Base-by-base conservation (phyloP, 1,140 invertebrate genomes). In the Geopemphigus sp. region DNA sequence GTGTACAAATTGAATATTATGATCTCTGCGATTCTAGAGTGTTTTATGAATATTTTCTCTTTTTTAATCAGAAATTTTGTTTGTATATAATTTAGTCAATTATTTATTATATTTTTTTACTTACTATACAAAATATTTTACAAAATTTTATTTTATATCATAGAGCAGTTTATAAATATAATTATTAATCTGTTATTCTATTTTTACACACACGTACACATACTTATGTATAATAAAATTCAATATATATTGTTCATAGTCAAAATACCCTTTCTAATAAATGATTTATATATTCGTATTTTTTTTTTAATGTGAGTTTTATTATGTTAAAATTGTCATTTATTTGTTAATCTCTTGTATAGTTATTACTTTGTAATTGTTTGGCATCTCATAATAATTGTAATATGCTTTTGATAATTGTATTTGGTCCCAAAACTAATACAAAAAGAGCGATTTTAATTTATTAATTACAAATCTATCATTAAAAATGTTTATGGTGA, bases 81-180 rank as follows among this genome's bases (percentile, higher is more conserved):
- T 59, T 78, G 56, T 78, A 61, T 47, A 78, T 78, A 78, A 17
- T 45, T 61, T 78, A 78, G 73, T 78, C 73, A 78, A 78, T 78
- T 78, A 59, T 78, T 78, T 78, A 74, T 61, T 78, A 61, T 59
- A 59, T 50, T 47, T 59, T 61, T 76, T 45, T 76, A 76, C 56
- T 32, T 70, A 53, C 6, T 70, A 17, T 19, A 53, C 15, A 19
- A 53, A 63, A 70, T 68, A 68, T 47, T 45, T 64, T 47, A 70
- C 14, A 53, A 72, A 50, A 72, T 26, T 26, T 8, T 26, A 29
- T 11, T 54, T 73, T 73, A 54, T 12, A 17, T n/a, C 22, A 72
- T 29, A 29, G 26, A 73, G 17, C 70, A 73, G 15, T 29, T 29
- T 56, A 4, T 73, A 73, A 11, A 26, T 73, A 4, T 68, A 47